phyloP scores from a whole-genome alignment of 2,797 vertebrate species.

The Pampus argenteus region DNA sequence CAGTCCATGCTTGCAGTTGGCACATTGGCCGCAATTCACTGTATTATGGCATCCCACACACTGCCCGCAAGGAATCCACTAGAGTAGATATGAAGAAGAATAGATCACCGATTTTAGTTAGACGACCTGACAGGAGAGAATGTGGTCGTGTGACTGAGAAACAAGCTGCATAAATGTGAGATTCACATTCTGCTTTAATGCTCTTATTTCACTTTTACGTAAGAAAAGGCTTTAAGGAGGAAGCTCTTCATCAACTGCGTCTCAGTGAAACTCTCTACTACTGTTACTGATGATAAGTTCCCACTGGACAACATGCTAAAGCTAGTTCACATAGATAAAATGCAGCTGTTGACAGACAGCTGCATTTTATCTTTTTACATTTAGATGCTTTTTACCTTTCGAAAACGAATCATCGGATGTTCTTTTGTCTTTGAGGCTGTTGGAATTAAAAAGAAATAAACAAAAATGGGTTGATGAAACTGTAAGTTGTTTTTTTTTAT shows the following conservation, averaged over 20 bases:
- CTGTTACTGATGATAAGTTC: not conserved
- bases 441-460: slow-evolving; percentile 21
- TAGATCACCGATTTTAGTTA: not conserved
- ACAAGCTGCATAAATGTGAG: not conserved
- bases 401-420: slow-evolving; percentile 80
- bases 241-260: not conserved
- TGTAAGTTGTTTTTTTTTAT: not conserved
- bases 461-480: not conserved
- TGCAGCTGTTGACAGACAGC: not conserved
- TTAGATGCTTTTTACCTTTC: slow-evolving; percentile 83
- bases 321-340: not conserved
- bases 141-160: not conserved
- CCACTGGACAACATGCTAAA: not conserved
- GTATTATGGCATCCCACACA: slow-evolving; percentile 88
- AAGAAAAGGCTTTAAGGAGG: not conserved
- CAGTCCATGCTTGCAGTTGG: slow-evolving; percentile 84
- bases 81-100: slow-evolving; percentile 24
- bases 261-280: not conserved
- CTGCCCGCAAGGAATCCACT: slow-evolving; percentile 91
- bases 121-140: no score
- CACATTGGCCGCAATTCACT: slow-evolving; percentile 89
- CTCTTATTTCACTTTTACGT: not conserved
- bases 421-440: slow-evolving; percentile 73
- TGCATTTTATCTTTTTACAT: no score
- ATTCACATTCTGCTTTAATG: no score